These are phyloP conservation scores for Gadopsis bispinosus DNA, from an alignment of 2,797 vertebrate genomes.

Conservation along the genomic window DNA sequence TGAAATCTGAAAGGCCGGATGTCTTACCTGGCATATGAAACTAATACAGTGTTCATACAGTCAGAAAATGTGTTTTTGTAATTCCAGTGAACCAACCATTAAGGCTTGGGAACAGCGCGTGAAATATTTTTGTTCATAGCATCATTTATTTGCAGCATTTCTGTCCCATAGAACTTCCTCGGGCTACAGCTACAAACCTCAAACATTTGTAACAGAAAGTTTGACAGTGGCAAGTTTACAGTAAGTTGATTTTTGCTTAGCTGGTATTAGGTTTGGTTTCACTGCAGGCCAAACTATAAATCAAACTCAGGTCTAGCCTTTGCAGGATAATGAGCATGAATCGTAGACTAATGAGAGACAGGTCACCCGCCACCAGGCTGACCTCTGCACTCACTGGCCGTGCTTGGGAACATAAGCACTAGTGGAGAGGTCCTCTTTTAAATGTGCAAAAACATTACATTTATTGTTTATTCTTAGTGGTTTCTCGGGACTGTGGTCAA, in stretches of 20 bases:
- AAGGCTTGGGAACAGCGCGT: constrained; percentile 19
- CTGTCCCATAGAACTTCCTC: constrained; percentile 30
- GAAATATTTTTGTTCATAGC: constrained; percentile 42
- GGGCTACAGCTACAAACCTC: constrained; percentile 47
- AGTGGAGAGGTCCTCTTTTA: constrained; percentile 43
- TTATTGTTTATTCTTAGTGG: constrained; percentile 57
- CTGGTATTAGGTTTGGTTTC: constrained; percentile 74
- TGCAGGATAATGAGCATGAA: constrained; percentile 78
- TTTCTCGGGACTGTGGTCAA: constrained; percentile 42
- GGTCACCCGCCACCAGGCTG: constrained; percentile 48
- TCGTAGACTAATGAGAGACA: constrained; percentile 76
- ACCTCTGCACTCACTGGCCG: constrained; percentile 36
- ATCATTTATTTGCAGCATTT: constrained; percentile 54
- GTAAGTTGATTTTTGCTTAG: constrained; percentile 79
- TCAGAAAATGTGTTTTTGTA: constrained; percentile 26
- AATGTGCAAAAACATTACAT: constrained; percentile 36
- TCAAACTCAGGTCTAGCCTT: constrained; percentile 66
- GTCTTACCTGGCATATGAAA: constrained; percentile 10
- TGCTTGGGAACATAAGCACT: constrained; percentile 32
- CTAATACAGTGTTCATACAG: not conserved
- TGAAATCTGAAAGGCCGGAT: constrained; percentile 13
- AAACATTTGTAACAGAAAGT: constrained; percentile 60
- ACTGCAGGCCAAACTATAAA: constrained; percentile 71
- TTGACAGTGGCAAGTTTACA: constrained; percentile 72
- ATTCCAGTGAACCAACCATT: constrained; percentile 19